Evolutionary conservation across 2,797 vertebrate genomes (phyloP), one percentile per base, ranked within the genome.

Genomic region (Sebastes iracundus): DNA sequence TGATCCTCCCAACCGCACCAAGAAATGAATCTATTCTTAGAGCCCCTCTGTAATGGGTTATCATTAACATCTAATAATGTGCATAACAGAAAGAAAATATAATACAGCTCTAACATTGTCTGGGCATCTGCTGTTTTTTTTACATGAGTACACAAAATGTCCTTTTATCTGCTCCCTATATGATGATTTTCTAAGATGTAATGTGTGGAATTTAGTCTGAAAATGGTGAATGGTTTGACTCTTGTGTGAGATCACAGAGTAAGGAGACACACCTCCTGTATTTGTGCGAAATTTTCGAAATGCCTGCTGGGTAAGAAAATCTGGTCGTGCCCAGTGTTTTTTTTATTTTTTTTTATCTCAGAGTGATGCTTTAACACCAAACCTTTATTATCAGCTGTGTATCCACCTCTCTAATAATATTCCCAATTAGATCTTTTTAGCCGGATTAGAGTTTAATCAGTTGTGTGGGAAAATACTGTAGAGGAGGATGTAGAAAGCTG

Each of bases 271-370:
- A 93, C 94, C 93, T 93, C 93, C 93, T 66, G 64, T 85, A 84
- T 92, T 89, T 88, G 86, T 90, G 89, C 88, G 88, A 91, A 86
- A 86, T 84, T 72, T 62, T 87, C 90, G 88, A 94, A 94, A 90
- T 90, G 92, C 92, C 88, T 93, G 89, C 90, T 94, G 92, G 91
- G 91, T 92, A 93, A 72, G 75, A 74, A 85, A 91, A 90, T 79
- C 79, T 84, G 81, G 35, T 90, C 88, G 88, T 90, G 88, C 75
- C 83, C 16, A 79, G 56, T 81, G 82, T 76, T 33, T 75, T 35
- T 82, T 55, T 65, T 52, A 30, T 14, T 27, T 20, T 25, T 5
- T 30, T 30, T 13, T 23, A 11, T 38, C 23, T 74, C 55, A 10
- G 33, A 86, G 60, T 79, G 81, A 85, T 73, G 76, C 69, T 74